phyloP scores from a whole-genome alignment of 1,140 invertebrate species.

The Phymorhynchus buccinoides region DNA sequence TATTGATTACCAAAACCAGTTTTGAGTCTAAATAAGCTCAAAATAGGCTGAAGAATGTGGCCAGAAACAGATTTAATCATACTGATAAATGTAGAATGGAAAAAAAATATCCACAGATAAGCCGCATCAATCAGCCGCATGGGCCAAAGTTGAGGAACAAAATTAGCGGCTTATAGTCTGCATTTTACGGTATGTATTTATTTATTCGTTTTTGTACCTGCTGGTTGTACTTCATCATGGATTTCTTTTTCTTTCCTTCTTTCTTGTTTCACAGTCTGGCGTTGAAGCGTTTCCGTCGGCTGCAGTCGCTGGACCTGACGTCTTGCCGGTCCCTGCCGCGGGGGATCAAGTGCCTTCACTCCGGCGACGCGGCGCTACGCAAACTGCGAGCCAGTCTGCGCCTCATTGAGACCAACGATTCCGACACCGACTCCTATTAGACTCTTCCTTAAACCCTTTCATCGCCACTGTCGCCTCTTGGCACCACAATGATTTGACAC shows the following conservation, averaged over 20 bases:
- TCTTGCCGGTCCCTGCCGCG: constrained; percentile 88
- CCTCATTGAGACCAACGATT: background rate
- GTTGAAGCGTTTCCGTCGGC: constrained; percentile 79
- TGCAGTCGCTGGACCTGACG: constrained; percentile 85
- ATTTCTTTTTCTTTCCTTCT: background rate
- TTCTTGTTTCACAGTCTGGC: constrained; percentile 74
- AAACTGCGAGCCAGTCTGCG: constrained; percentile 4
- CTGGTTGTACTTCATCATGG: too few relatives aligned
- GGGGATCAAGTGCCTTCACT: constrained; percentile 79
- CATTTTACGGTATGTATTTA: background rate
- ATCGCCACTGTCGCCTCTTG: too few relatives aligned
- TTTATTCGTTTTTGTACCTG: background rate
- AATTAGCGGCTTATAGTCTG: too few relatives aligned
- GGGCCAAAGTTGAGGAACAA: too few relatives aligned
- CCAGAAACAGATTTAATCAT: too few relatives aligned
- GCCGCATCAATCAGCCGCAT: too few relatives aligned
- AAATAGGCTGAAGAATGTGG: too few relatives aligned
- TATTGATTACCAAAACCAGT: too few relatives aligned
- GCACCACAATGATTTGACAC: too few relatives aligned
- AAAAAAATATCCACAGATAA: too few relatives aligned
- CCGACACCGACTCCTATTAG: background rate
- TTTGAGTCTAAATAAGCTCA: too few relatives aligned
- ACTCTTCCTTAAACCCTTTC: background rate
- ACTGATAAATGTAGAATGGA: too few relatives aligned
- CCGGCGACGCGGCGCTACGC: background rate